Evolutionary conservation across 2,797 vertebrate genomes (phyloP), one percentile per base, ranked within the genome.

Genomic region (Dipus sagitta): DNA sequence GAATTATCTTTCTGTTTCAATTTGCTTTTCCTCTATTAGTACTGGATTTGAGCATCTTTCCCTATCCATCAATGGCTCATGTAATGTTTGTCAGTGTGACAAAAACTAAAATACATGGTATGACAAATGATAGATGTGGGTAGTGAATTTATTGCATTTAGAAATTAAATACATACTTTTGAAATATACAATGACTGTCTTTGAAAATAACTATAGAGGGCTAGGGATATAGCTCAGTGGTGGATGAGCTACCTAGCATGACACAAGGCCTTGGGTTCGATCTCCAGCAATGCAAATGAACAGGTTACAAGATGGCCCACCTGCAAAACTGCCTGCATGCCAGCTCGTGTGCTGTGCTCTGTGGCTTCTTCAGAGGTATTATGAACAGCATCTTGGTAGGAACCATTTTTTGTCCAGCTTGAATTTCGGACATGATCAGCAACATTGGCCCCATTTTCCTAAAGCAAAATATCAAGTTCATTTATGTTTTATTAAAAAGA

Each of bases 291-390:
- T 62, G 60, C 30, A 75, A 64, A 64, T 58, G n/a, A 14, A 62
- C 20, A 72, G 81, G 38, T 30, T 42, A 95, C 24, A 86, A 88
- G 93, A n/a, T 47, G 26, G 94, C 77, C 24, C 2, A 99, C 99
- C 99, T 99, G 99, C 86, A 99, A 98, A 80, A 99, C 99, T 54
- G 99, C 98, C 97, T 99, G 99, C 70, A 99, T 97, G 94, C 99
- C 99, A 96, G 99, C 99, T 96, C 98, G 98, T 96, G 99, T 98
- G 80, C 98, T 99, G 97, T 99, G 99, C 96, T 99, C 99, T 96
- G 98, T 97, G 52, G 97, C 78, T 96, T 99, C 99, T 88, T 99
- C 99, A 7, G 98, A 96, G 54, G 93, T 91, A 97, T 98, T 99
- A 96, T 98, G 98, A 94, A 98, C 96, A 89, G 93, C 15, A 54